These are phyloP conservation scores for Rhysida immarginata DNA, from an alignment of 1,140 invertebrate species.

Conservation along the genomic window DNA sequence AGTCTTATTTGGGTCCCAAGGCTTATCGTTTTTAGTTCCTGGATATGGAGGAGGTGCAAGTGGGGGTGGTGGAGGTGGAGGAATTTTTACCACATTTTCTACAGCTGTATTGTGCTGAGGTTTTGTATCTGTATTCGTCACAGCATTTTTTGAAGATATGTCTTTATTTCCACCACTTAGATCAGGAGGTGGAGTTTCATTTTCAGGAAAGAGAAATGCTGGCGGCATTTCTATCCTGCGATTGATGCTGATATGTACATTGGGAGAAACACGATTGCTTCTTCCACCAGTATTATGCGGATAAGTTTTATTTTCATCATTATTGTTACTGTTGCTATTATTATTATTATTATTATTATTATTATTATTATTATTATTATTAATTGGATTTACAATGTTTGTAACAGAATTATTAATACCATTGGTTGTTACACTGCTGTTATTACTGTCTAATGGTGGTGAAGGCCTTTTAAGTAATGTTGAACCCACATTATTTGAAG, in stretches of 20 bases:
- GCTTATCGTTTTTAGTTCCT: background rate
- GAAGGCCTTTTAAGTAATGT: background rate
- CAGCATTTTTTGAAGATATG: too few species aligned
- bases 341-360: slow-evolving; percentile 6
- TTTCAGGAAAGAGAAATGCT: slow-evolving; percentile 59
- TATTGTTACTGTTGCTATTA: background rate
- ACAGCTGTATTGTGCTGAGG: background rate
- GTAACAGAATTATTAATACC: background rate
- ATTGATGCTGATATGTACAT: slow-evolving; percentile 47
- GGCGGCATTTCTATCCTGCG: slow-evolving; percentile 64
- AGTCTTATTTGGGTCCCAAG: background rate
- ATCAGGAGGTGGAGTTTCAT: slow-evolving; percentile 43
- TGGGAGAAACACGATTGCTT: background rate
- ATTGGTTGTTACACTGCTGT: background rate
- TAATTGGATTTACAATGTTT: slow-evolving; percentile 27
- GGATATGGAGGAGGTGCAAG: background rate
- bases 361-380: slow-evolving; percentile 22
- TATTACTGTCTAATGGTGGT: slow-evolving; percentile 1
- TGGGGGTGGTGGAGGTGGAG: background rate
- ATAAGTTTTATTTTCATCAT: background rate
- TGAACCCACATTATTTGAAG: background rate
- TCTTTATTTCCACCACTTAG: too few species aligned
- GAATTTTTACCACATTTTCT: background rate
- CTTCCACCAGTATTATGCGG: background rate
- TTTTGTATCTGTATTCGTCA: background rate